Evolutionary conservation across 2,113 vertebrate genomes (phyloP).

Genomic region (Anser brachyrhynchus): DNA sequence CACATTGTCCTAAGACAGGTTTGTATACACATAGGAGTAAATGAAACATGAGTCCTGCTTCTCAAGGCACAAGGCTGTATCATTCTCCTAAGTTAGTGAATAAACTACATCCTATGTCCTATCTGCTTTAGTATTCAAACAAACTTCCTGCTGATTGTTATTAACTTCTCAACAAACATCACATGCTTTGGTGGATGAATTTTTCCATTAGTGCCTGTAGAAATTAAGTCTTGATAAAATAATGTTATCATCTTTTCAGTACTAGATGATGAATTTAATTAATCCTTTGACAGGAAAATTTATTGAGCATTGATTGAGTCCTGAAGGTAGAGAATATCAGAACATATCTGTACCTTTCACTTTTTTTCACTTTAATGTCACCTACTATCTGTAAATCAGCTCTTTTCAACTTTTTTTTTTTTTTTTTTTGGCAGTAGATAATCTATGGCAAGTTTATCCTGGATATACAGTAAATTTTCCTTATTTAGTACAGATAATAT

Average conservation of each 20-base stretch:
- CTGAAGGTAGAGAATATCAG: neutral
- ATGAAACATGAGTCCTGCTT: neutral
- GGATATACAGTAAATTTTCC: neutral
- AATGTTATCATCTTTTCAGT: neutral
- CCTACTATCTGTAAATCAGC: neutral
- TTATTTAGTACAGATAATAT: neutral
- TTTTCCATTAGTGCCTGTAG: neutral
- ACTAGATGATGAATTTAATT: slow-evolving; percentile 1
- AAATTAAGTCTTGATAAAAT: neutral
- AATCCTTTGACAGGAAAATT: neutral
- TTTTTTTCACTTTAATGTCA: neutral
- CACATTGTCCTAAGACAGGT: neutral
- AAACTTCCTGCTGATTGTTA: neutral
- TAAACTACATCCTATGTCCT: neutral
- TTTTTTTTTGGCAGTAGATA: neutral
- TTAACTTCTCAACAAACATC: slow-evolving; percentile 1
- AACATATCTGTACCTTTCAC: neutral
- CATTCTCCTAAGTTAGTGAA: neutral
- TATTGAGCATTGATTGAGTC: neutral
- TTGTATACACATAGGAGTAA: neutral
- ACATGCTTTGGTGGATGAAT: neutral
- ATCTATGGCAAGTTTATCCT: neutral
- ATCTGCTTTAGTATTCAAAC: neutral
- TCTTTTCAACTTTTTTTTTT: neutral
- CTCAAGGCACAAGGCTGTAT: neutral